These are phyloP conservation scores for Drosophila austrosaltans DNA, from an alignment of 2,888 invertebrate species.

Conservation along the genomic window DNA sequence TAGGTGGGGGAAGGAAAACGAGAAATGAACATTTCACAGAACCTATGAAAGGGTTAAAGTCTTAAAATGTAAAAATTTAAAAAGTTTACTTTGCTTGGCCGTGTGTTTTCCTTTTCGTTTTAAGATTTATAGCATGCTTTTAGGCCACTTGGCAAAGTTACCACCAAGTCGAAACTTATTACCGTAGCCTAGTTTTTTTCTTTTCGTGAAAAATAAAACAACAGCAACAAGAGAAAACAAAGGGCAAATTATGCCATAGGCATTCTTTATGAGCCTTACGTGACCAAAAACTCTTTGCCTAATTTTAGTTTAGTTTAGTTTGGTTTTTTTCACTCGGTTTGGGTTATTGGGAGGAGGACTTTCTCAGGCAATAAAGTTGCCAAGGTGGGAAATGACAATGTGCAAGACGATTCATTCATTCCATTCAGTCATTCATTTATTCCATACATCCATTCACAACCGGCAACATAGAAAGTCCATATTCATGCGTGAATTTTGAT, in stretches of 20 bases:
- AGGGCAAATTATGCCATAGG: constrained; percentile 73
- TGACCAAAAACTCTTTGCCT: constrained; percentile 74
- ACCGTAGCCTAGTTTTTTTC: constrained; percentile 63
- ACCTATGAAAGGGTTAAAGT: constrained; percentile 60
- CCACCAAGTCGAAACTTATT: constrained; percentile 54
- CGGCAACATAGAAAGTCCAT: constrained; percentile 78
- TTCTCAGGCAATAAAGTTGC: constrained; percentile 17
- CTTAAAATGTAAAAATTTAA: constrained; percentile 33
- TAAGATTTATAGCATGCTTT: constrained; percentile 61
- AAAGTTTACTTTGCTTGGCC: constrained; percentile 1
- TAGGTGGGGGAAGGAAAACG: constrained; percentile 15
- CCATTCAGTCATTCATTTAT: constrained; percentile 14
- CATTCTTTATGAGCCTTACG: constrained; percentile 72
- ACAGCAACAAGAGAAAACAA: constrained; percentile 48
- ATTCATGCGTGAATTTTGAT: constrained; percentile 80
- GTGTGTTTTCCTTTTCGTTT: constrained; percentile 30
- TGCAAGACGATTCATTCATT: constrained; percentile 33
- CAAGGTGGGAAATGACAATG: constrained; percentile 61
- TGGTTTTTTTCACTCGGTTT: background rate
- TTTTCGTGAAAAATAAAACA: background rate
- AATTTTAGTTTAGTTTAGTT: constrained; percentile 41
- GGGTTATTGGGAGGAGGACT: background rate
- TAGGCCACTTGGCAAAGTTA: constrained; percentile 54
- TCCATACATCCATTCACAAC: constrained; percentile 20
- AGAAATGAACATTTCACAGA: constrained; percentile 7